phyloP scores from a whole-genome alignment of 1,140 invertebrate genomes.

The Apocrypta bakeri region DNA sequence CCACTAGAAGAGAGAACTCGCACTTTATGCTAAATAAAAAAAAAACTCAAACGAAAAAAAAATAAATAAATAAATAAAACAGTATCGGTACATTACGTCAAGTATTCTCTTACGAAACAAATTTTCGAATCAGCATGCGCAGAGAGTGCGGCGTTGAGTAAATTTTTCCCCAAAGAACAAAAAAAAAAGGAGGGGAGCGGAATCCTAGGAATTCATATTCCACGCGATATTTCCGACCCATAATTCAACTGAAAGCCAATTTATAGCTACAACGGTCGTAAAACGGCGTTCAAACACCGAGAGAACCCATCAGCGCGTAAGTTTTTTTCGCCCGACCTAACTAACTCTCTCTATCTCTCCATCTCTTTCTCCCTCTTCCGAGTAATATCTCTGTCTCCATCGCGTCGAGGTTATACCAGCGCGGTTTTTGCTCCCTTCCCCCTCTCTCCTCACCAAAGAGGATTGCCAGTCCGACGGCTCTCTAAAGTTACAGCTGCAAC shows the following conservation, averaged over 20 bases:
- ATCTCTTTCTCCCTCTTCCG: not conserved
- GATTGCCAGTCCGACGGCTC: not conserved
- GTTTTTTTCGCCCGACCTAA: slow-evolving; percentile 21
- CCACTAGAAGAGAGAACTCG: too few relatives aligned
- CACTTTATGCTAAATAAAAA: too few relatives aligned
- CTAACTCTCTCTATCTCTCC: not conserved
- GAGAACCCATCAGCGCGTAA: slow-evolving; percentile 24
- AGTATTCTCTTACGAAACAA: too few relatives aligned
- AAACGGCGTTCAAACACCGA: slow-evolving; percentile 5
- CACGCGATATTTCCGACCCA: slow-evolving; percentile 24
- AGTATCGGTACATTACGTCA: too few relatives aligned
- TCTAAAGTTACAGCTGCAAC: slow-evolving; percentile 48
- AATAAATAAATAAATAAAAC: too few relatives aligned
- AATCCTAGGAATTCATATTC: too few relatives aligned
- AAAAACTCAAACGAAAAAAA: too few relatives aligned
- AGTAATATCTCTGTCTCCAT: not conserved
- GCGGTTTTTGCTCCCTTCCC: slow-evolving; percentile 1
- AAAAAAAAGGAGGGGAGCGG: too few relatives aligned
- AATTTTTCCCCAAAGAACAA: too few relatives aligned
- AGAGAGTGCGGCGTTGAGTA: too few relatives aligned
- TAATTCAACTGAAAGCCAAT: slow-evolving; percentile 48
- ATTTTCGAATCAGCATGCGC: too few relatives aligned
- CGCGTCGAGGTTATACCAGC: slow-evolving; percentile 7
- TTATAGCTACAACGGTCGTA: slow-evolving; percentile 26
- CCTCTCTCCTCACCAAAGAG: not conserved